Base-by-base conservation (phyloP, 2,113 vertebrate species). In the Eurystomus gularis region DNA sequence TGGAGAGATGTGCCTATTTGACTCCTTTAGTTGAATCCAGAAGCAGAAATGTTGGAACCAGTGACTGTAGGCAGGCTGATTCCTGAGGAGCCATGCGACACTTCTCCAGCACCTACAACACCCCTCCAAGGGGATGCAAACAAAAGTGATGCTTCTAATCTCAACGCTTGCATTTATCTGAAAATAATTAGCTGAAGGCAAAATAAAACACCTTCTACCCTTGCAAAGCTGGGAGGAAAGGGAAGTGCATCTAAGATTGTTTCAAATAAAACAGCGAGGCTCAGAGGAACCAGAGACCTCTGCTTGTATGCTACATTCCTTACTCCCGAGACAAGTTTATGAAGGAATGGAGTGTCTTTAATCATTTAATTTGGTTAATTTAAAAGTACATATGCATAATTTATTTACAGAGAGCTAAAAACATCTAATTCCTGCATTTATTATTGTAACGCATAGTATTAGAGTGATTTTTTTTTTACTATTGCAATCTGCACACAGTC, bases 321-420 rank as follows among this genome's bases (percentile, higher is more conserved):
- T 89, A 98, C 96, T 96, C 98, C 90, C 15, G 94, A 98, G 98
- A 98, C 95, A 94, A 97, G 98, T 98, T 98, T 98, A 98, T 98
- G 98, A 98, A 98, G 97, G 97, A 98, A 98, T 98, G 97, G 90
- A 98, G 98, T 98, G 98, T 98, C 98, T 98, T 98, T 97, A 98
- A 98, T 98, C 98, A 98, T 98, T 98, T 97, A 98, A 98, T 99
- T 98, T 97, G 95, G 97, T 96, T 98, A 98, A 98, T 98, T 98
- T 98, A 98, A 98, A 98, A 97, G 97, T 96, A 64, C 73, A 90
- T 77, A 97, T 98, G 97, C 97, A 98, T 98, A 98, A 98, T 99
- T 98, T 98, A 99, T 98, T 94, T 95, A 90, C 88, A 97, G 97
- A 95, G 93, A 98, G 98, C 98, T 98, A 98, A 98, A 98, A 97